Evolutionary conservation across 92 coral and sea anemone genomes (phyloP), one percentile per base, ranked within the genome.

Genomic region (Actinostola sp.): DNA sequence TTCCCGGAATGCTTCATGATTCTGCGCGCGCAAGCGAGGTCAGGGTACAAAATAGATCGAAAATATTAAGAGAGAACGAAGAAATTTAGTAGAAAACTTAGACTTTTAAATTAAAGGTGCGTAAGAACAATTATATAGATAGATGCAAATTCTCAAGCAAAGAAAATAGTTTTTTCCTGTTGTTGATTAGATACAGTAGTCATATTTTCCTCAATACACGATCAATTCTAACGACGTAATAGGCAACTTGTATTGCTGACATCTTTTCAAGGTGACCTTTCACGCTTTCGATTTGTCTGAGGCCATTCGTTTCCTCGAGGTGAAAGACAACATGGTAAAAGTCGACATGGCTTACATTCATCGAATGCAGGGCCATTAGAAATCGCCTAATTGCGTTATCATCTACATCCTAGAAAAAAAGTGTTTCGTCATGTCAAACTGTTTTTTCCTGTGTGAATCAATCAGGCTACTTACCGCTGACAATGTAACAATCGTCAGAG

Each of bases 281-380:
- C 10, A 56, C n/a, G 10, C 63, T 12, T 24, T 56, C 63, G 13
- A 26, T 23, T 56, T 23, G 7, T 41, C 15, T 41, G 46, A 41
- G 46, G 46, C 15, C 35, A 11, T 56, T 28, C 29, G 36, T 9
- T 24, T 56, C 24, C 15, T 56, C 36, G 13, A 56, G 15, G 13
- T 9, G 10, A 26, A 56, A 56, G 2, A 28, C 63, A 11, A 56
- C 35, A 28, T 56, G 63, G 24, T 56, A 56, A n/a, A 24, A 11
- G 31, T 56, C 63, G 10, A 56, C 12, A 17, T 56, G 32, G 19
- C 32, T 56, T 4, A 56, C 63, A 56, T 56, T 56, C 63, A 56
- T 23, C 29, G 33, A 56, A 28, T 56, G 63, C 33, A 56, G 36
- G 10, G 63, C 23, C 63, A 56, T 56, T 24, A 56, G 2, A 11